Base-by-base conservation (phyloP, 2,797 vertebrate species). In the Orientallactaga sibirica region DNA sequence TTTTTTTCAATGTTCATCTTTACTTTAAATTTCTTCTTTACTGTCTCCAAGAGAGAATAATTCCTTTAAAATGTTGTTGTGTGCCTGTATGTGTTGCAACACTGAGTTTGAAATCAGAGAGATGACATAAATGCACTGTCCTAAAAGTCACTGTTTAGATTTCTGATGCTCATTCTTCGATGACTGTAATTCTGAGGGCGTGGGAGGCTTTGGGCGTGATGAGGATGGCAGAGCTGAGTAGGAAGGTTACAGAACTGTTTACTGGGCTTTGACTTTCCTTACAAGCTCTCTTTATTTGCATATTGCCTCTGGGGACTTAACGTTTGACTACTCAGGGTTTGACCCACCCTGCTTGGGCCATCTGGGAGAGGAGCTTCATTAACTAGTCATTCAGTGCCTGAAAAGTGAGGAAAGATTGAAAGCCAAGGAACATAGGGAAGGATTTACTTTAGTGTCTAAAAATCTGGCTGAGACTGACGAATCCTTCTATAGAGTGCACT, bases 291-390 rank as follows among this genome's bases (percentile, higher is more conserved):
- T 88, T 68, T 19, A 61, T 90, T 96, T 96, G 90, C 90, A 80
- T 94, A 92, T 86, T 94, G 64, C 87, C 89, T 88, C 74, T 62
- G 55, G 88, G 90, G 75, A 93, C 83, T 94, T 91, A 90, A 86
- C 25, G 14, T 93, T 90, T 88, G 43, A 88, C 78, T 93, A 64
- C 83, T 41, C 4, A 20, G 81, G 77, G 18, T 88, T 41, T 96
- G 93, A 96, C 76, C 79, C 76, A 88, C n/a, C 41, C 27, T 29
- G 75, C 58, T 70, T 85, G 70, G 66, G 19, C 92, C 80, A 86
- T 89, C 89, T 97, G 95, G 94, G 66, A 96, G 70, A 92, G 70
- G 70, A 94, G 67, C 74, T 88, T 92, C 70, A 93, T 71, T 89
- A 92, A 86, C 88, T 48, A 91, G 86, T 95, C 91, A 87, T 43